phyloP scores from a whole-genome alignment of 92 coral and sea anemone species.

The Epizoanthus illoricatus region DNA sequence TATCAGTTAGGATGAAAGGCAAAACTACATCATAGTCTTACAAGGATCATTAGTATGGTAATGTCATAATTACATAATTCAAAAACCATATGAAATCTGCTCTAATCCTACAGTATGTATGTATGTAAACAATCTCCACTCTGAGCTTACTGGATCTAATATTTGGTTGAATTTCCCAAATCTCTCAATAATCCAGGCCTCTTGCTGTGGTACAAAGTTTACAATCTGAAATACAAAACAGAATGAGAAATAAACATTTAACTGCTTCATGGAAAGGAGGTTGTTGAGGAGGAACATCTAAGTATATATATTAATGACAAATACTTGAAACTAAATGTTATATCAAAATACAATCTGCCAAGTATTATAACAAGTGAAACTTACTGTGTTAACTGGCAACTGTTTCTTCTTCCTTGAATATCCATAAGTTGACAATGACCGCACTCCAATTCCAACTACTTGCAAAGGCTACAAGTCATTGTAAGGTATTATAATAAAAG shows the following conservation, averaged over 20 bases:
- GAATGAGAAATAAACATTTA: not conserved
- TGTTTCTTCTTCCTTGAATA: slow-evolving; percentile 71
- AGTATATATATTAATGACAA: not conserved
- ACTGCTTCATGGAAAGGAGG: too few relatives aligned
- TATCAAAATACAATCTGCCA: too few relatives aligned
- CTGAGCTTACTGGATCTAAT: slow-evolving; percentile 81
- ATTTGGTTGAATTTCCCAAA: slow-evolving; percentile 91
- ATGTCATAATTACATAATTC: too few relatives aligned
- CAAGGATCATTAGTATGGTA: too few relatives aligned
- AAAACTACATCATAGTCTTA: too few relatives aligned
- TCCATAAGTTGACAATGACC: slow-evolving; percentile 71
- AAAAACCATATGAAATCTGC: too few relatives aligned
- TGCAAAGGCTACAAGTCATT: slow-evolving; percentile 31
- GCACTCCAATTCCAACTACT: slow-evolving; percentile 44
- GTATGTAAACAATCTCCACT: too few relatives aligned
- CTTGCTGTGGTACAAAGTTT: slow-evolving; percentile 99
- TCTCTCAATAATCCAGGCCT: slow-evolving; percentile 94
- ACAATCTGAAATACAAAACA: slow-evolving; percentile 57
- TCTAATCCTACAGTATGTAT: too few relatives aligned
- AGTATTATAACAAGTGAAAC: slow-evolving; percentile 29
- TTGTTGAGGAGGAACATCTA: not conserved
- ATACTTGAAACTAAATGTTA: too few relatives aligned
- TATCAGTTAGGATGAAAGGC: not conserved
- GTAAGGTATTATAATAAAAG: too few relatives aligned
- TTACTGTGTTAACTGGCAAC: slow-evolving; percentile 90